A percentile compares a stretch with the other conserved stretches of the same genome.
phyloP scores from a whole-genome alignment of 1,140 invertebrate genomes.

The Leptinotarsa texana region DNA sequence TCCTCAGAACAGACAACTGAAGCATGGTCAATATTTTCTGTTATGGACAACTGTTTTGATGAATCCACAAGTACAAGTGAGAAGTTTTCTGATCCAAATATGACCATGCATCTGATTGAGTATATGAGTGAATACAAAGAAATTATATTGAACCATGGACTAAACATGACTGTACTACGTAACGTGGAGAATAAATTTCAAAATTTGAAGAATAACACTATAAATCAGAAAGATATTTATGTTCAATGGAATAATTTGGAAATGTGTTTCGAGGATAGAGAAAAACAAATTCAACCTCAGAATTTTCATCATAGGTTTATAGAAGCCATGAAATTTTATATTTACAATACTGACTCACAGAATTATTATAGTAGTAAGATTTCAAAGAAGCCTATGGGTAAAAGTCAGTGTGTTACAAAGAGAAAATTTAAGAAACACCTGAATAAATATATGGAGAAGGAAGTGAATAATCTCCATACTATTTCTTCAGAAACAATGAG shows the following conservation, averaged over 20 bases:
- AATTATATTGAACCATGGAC: neutral
- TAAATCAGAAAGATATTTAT: conserved; percentile 19
- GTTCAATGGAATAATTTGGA: conserved; percentile 12
- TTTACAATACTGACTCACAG: no score
- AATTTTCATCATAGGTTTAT: no score
- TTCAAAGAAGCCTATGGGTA: no score
- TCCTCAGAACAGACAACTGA: neutral
- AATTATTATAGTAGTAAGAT: no score
- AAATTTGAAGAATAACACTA: conserved; percentile 2
- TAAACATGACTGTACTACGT: neutral
- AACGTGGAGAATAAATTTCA: conserved; percentile 12
- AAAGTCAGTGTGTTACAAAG: no score
- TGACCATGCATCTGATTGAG: neutral
- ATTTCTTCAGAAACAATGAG: no score
- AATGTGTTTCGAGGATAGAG: neutral
- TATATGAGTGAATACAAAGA: conserved; percentile 9
- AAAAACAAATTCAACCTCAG: no score
- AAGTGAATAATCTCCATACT: no score
- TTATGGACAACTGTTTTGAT: conserved; percentile 23
- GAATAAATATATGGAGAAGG: no score
- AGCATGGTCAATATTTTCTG: neutral
- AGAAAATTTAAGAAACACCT: no score
- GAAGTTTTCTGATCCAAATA: conserved; percentile 9
- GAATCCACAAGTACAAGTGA: neutral
- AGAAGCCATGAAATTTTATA: no score